These are phyloP conservation scores for Bombus confusus DNA, from an alignment of 1,140 invertebrate genomes.

Conservation along the genomic window DNA sequence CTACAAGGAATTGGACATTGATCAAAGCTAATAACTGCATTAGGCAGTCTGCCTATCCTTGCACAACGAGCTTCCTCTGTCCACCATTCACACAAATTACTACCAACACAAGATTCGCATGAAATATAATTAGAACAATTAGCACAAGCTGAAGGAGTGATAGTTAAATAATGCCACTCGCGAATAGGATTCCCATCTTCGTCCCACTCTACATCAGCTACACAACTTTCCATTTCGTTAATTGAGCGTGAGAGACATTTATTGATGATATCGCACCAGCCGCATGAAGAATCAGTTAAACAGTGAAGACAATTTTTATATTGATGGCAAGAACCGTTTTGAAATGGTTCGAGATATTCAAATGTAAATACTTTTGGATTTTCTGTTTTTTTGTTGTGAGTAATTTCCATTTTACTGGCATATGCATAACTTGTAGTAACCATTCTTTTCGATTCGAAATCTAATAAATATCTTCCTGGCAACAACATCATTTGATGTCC, in stretches of 20 bases:
- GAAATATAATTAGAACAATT: constrained; percentile 95
- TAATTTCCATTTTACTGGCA: constrained; percentile 91
- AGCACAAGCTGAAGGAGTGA: constrained; percentile 91
- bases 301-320: constrained; percentile 94
- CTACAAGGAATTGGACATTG: constrained; percentile 90
- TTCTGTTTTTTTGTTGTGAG: constrained; percentile 87
- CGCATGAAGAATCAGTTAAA: constrained; percentile 93
- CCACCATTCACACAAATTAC: constrained; percentile 93
- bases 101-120: constrained; percentile 89
- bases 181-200: constrained; percentile 73
- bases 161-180: constrained; percentile 90
- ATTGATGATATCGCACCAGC: constrained; percentile 92
- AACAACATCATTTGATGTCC: constrained; percentile 83
- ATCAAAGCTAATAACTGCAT: constrained; percentile 85
- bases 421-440: constrained; percentile 82
- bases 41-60: constrained; percentile 87
- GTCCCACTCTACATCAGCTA: constrained; percentile 74
- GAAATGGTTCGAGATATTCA: constrained; percentile 94
- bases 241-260: constrained; percentile 85
- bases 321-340: constrained; percentile 88
- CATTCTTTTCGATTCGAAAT: constrained; percentile 87
- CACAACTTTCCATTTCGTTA: constrained; percentile 86
- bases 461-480: constrained; percentile 86
- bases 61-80: constrained; percentile 92
- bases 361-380: constrained; percentile 92